These are phyloP conservation scores for Otus sunia DNA, from an alignment of 2,113 vertebrate genomes.

Conservation along the genomic window DNA sequence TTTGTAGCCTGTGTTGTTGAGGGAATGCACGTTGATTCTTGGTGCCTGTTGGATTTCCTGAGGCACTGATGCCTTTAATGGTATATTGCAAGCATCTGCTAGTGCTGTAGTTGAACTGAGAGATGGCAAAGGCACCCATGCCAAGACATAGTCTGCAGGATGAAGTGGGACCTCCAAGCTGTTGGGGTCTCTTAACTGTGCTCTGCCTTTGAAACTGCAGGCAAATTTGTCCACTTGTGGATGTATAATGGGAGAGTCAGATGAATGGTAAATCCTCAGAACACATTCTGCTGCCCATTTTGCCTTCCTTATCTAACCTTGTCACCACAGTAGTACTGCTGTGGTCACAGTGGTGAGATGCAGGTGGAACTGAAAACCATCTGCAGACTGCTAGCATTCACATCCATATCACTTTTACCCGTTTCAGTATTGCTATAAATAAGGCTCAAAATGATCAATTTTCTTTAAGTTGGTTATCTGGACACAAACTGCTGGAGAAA, in stretches of 20 bases:
- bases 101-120: background rate
- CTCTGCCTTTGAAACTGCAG: background rate
- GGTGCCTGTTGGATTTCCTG: background rate
- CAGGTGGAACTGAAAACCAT: background rate
- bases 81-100: background rate
- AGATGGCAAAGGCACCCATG: background rate
- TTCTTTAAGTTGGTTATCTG: too few relatives aligned
- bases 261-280: background rate
- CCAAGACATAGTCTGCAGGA: background rate
- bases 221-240: background rate
- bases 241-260: background rate
- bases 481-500: background rate
- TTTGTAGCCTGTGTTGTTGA: background rate
- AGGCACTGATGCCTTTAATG: background rate
- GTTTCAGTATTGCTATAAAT: background rate
- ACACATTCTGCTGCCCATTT: background rate
- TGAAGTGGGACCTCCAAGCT: background rate
- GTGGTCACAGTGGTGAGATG: background rate
- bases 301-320: background rate
- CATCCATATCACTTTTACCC: background rate
- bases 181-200: background rate
- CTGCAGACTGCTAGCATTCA: background rate
- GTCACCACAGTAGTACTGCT: background rate
- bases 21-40: background rate
- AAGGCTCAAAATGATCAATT: too few relatives aligned